Base-by-base conservation (phyloP, 92 coral and sea anemone species). In the Epizoanthus rinbou region DNA sequence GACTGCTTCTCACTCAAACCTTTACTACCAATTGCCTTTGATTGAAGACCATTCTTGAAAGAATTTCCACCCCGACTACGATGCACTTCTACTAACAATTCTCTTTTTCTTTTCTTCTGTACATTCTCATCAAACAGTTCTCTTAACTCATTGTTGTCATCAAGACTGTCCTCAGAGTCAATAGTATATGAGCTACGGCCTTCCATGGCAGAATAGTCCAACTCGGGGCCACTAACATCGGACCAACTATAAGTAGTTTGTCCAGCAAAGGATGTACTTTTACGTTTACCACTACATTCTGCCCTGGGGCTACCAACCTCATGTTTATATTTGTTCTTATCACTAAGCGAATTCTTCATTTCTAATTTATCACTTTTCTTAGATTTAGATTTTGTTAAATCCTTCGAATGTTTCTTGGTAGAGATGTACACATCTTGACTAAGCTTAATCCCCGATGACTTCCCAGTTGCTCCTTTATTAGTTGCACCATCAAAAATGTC, bases 81-180 rank as follows among this genome's bases (percentile, higher is more conserved):
- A 9, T 64, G 37, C 19, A 3, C 14, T 15, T 75, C 45, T 35
- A 17, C 43, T 43, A 37, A 15, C 6, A 35, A 11, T 45, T 21
- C 57, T 8, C 28, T 15, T 78, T 60, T 39, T 21, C 45, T 50
- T 41, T 8, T 23, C 18, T 33, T 52, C 52, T 17, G 18, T 23
- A 24, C 13, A 73, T n/a, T 28, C 5, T 79, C 63, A 18, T 83
- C 79, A 58, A 85, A 78, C 7, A 69, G 14, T 59, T 78, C 71
- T 57, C 70, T 76, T 11, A 57, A 64, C 39, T 63, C 80, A 52
- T 2, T 41, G 54, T 50, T 50, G 54, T 90, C 91, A 47, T 82
- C 86, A 8, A 81, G 47, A 19, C 91, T 92, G 45, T 93, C 89
- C 65, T 86, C 88, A 64, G 90, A 85, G 74, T 93, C 87, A 89